phyloP scores from a whole-genome alignment of 2,888 invertebrate species.

The Lasioglossum morio region DNA sequence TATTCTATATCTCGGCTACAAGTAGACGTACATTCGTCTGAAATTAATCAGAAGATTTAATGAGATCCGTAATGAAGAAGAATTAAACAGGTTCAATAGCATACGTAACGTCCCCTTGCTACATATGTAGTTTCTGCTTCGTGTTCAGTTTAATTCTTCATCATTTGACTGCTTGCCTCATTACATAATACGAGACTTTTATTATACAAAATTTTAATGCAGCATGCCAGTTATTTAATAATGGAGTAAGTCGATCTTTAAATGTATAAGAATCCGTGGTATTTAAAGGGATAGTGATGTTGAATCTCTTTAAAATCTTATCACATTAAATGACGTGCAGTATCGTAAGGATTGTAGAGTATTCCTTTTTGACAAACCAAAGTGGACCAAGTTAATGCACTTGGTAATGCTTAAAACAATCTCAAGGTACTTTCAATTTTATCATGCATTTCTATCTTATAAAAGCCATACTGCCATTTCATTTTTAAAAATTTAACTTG shows the following conservation, averaged over 20 bases:
- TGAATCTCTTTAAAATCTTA: too few relatives aligned
- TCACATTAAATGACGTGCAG: too few relatives aligned
- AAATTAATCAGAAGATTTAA: neutral
- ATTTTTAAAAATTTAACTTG: too few relatives aligned
- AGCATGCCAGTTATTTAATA: neutral
- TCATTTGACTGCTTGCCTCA: neutral
- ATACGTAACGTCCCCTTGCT: neutral
- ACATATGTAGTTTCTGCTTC: neutral
- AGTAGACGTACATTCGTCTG: neutral
- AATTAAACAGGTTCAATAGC: neutral
- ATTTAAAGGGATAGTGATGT: neutral
- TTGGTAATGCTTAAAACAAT: too few relatives aligned
- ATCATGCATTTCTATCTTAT: too few relatives aligned
- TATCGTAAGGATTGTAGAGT: too few relatives aligned
- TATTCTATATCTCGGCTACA: neutral
- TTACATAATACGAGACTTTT: neutral
- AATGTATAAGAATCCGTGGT: too few relatives aligned
- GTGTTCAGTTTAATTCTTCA: neutral
- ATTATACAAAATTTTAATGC: neutral
- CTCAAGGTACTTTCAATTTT: too few relatives aligned
- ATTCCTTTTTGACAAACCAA: too few relatives aligned
- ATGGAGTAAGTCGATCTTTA: neutral
- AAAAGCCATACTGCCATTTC: too few relatives aligned
- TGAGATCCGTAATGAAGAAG: neutral
- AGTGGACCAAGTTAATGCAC: too few relatives aligned